These are phyloP conservation scores for Acromyrmex echinatior DNA, from an alignment of 1,140 invertebrate species.

Conservation along the genomic window DNA sequence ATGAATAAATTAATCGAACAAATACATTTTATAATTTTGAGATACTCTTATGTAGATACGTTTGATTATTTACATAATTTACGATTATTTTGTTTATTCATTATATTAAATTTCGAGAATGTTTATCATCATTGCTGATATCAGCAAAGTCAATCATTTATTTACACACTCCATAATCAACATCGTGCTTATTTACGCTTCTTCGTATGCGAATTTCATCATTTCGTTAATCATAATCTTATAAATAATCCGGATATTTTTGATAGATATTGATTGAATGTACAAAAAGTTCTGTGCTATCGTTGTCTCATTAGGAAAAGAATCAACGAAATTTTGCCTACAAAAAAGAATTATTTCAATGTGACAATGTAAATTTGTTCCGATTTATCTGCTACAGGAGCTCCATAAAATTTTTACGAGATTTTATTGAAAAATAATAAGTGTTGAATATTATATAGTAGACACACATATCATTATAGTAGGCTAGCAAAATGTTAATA, in stretches of 20 bases:
- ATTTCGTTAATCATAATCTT: conserved; percentile 54
- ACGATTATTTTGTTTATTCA: not conserved
- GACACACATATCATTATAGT: not conserved
- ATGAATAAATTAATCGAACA: not conserved
- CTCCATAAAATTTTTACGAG: not conserved
- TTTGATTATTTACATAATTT: not conserved
- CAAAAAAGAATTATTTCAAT: conserved; percentile 1
- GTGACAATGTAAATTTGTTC: not conserved
- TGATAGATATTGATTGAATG: conserved; percentile 17
- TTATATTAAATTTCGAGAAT: not conserved
- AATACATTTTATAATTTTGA: not conserved
- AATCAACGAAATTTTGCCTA: not conserved
- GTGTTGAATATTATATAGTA: not conserved
- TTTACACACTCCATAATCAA: not conserved
- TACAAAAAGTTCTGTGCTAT: conserved; percentile 29
- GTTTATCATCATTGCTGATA: not conserved
- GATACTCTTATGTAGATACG: not conserved
- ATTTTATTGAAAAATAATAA: conserved; percentile 7
- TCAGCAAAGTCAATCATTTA: conserved; percentile 10
- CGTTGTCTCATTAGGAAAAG: not conserved
- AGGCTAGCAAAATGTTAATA: not conserved
- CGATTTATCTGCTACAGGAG: not conserved
- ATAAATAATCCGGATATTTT: not conserved
- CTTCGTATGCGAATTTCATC: not conserved
- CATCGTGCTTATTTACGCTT: not conserved